A percentile compares a stretch with the other conserved stretches of the same genome.
These are phyloP conservation scores for Himalopsyche tibetana DNA, from an alignment of 2,888 invertebrate genomes.

Conservation along the genomic window DNA sequence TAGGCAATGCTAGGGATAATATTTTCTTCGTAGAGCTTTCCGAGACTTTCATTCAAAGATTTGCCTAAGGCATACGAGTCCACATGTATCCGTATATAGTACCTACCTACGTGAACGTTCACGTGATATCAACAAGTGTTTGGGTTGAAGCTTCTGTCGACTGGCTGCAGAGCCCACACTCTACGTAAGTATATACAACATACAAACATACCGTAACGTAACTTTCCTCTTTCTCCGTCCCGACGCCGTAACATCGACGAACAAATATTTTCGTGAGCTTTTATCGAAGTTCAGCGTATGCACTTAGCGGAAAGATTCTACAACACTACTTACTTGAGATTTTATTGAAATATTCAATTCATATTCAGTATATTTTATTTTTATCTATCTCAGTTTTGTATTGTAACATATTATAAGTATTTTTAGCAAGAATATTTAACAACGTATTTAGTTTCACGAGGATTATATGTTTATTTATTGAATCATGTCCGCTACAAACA, in stretches of 20 bases:
- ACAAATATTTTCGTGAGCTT: slow-evolving; percentile 29
- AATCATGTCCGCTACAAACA: no score
- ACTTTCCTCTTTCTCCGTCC: slow-evolving; percentile 6
- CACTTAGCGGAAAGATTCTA: neutral
- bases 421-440: no score
- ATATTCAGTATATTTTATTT: no score
- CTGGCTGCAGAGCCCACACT: slow-evolving; percentile 13
- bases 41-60: slow-evolving; percentile 58
- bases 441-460: no score
- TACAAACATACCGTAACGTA: slow-evolving; percentile 41
- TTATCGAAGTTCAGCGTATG: neutral
- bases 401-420: no score
- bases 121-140: slow-evolving; percentile 63
- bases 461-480: no score
- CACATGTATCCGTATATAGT: slow-evolving; percentile 43
- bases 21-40: neutral
- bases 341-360: no score
- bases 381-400: no score
- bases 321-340: neutral
- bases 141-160: slow-evolving; percentile 25
- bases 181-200: slow-evolving; percentile 8
- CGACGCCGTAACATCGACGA: neutral
- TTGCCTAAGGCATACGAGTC: slow-evolving; percentile 55
- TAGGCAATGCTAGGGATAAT: neutral
- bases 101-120: slow-evolving; percentile 48